These are phyloP conservation scores for Scomber colias DNA, from an alignment of 2,113 vertebrate genomes.

Conservation along the genomic window DNA sequence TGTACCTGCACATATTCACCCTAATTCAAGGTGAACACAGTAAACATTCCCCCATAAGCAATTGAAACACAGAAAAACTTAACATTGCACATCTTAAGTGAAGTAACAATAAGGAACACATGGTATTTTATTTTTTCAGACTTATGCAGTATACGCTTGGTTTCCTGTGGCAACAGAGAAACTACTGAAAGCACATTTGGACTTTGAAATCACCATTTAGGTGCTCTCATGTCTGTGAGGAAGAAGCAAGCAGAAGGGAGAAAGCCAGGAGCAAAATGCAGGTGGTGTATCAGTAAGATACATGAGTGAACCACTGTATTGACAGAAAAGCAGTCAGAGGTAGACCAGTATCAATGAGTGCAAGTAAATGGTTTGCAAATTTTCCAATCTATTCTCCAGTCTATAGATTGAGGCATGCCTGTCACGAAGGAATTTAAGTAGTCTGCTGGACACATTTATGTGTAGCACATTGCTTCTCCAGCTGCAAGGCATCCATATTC, in stretches of 20 bases:
- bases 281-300: not conserved
- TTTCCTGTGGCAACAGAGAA: not conserved
- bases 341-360: not conserved
- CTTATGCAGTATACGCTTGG: no score
- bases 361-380: not conserved
- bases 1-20: no score
- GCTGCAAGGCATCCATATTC: conserved; percentile 29
- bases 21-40: no score
- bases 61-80: no score
- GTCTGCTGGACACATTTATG: conserved; percentile 18
- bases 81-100: no score
- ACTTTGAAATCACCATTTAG: conserved; percentile 1
- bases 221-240: conserved; percentile 8
- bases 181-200: not conserved
- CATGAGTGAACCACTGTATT: not conserved
- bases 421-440: not conserved
- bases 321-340: conserved; percentile 3
- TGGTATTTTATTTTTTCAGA: not conserved
- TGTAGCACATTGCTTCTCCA: conserved; percentile 41
- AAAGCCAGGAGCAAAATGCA: conserved; percentile 36
- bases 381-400: not conserved
- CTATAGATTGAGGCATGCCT: not conserved
- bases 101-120: no score
- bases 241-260: not conserved
- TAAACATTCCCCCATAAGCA: no score